A percentile compares a stretch with the other conserved stretches of the same genome.
These are phyloP conservation scores for Digitonthophagus gazella DNA, from an alignment of 2,888 invertebrate species.

Conservation along the genomic window DNA sequence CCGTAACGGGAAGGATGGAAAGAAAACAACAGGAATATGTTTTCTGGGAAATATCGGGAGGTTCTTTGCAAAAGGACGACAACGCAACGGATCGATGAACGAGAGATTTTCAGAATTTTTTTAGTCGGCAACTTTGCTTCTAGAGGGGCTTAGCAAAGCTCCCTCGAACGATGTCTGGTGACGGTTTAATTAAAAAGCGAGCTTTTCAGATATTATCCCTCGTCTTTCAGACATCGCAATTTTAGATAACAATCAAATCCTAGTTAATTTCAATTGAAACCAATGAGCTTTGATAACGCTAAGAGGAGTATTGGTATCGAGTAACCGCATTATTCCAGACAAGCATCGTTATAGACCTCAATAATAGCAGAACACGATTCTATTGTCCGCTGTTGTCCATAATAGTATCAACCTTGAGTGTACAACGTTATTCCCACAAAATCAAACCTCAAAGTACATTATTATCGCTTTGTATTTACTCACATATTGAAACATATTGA, in stretches of 20 bases:
- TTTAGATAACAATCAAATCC: too few species aligned
- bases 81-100: background rate
- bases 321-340: background rate
- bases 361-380: background rate
- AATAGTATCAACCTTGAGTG: background rate
- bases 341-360: background rate
- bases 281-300: too few species aligned
- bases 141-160: too few species aligned
- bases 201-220: too few species aligned
- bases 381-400: background rate
- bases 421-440: background rate
- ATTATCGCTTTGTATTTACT: background rate
- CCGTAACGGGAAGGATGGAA: background rate
- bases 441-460: background rate
- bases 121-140: background rate
- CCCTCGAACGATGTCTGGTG: too few species aligned
- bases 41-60: background rate
- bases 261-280: too few species aligned
- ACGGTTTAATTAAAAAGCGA: background rate
- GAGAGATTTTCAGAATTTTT: background rate
- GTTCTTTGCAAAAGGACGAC: background rate
- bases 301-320: background rate
- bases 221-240: too few species aligned
- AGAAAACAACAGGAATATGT: background rate
- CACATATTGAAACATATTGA: too few species aligned